phyloP scores from a whole-genome alignment of 2,888 invertebrate species.

The Leptinotarsa rubiginosa region DNA sequence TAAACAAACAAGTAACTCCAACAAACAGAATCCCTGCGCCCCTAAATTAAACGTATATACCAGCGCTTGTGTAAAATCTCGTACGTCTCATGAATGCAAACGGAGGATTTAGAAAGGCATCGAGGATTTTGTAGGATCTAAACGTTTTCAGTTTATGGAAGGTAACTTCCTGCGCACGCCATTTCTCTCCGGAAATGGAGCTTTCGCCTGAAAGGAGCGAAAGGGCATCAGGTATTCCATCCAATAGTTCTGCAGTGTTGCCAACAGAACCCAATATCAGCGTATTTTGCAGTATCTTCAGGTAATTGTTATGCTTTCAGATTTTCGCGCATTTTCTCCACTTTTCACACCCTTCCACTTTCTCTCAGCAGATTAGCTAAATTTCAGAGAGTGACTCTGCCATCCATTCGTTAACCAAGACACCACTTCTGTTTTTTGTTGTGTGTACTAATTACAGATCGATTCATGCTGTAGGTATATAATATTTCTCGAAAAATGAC shows the following conservation, averaged over 20 bases:
- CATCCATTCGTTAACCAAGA: too few relatives aligned
- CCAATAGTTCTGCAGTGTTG: constrained; percentile 14
- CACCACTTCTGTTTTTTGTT: too few relatives aligned
- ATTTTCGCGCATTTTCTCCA: too few relatives aligned
- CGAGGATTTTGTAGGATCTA: constrained; percentile 63
- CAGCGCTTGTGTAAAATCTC: constrained; percentile 49
- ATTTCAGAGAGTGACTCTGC: too few relatives aligned
- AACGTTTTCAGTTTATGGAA: constrained; percentile 63
- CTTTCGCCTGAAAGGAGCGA: constrained; percentile 37
- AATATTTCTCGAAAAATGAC: too few relatives aligned
- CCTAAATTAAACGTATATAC: constrained; percentile 8
- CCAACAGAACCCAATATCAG: too few relatives aligned
- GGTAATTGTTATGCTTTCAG: too few relatives aligned
- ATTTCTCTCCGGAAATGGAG: constrained; percentile 57
- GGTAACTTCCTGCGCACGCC: constrained; percentile 62
- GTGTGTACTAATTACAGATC: too few relatives aligned
- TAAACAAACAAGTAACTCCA: background rate
- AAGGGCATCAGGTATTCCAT: constrained; percentile 40
- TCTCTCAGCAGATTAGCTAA: too few relatives aligned
- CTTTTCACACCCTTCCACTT: too few relatives aligned
- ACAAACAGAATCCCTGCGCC: background rate
- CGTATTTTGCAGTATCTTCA: too few relatives aligned
- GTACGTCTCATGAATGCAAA: constrained; percentile 64
- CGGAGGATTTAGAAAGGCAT: constrained; percentile 61
- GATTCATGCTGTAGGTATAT: too few relatives aligned